Base-by-base conservation (phyloP, 2,888 invertebrate genomes). In the Notocelia uddmanniana region DNA sequence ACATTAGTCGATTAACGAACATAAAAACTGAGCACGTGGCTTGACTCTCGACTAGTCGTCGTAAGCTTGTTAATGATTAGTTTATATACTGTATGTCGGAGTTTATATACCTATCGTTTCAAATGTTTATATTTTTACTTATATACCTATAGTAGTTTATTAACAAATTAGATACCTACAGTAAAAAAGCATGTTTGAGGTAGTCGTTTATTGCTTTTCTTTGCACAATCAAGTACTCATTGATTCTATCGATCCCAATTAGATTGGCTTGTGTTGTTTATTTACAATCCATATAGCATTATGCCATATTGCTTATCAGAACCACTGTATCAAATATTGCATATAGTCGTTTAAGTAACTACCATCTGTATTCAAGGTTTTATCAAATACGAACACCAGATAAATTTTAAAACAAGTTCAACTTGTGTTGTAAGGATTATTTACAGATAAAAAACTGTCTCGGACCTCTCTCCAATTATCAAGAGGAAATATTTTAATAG, bases 21-120 rank as follows among this genome's bases (percentile, higher is more conserved):
- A 54, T 66, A 55, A 66, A 62, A 64, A 41, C 37, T 41, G 64
- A 23, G 64, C 64, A 66, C 54, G 64, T 66, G 64, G 64, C 63
- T 19, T 50, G 48, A 18, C 63, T 34, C 63, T 63, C 13, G 48
- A 48, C 41, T 50, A 19, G 15, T 19, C n/a, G 26, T 50, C n/a
- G 50, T 34, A 19, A 6, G 50, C 18, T 50, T 8, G 50, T 63
- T 63, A 50, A 63, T 62, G 31, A n/a, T 1, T 45, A 13, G 31
- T 26, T 50, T 15, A n/a, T n/a, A n/a, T n/a, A n/a, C n/a, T n/a
- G 5, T 45, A 18, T 48, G 48, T 18, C 31, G 31, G 31, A 31
- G 8, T 31, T 26, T 26, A 26, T 31, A 31, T 31, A 9, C 8
- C 0, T 31, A 5, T 31, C 26, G 31, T 31, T 31, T n/a, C n/a